phyloP scores from a whole-genome alignment of 1,140 invertebrate genomes.

The Colletes latitarsis region DNA sequence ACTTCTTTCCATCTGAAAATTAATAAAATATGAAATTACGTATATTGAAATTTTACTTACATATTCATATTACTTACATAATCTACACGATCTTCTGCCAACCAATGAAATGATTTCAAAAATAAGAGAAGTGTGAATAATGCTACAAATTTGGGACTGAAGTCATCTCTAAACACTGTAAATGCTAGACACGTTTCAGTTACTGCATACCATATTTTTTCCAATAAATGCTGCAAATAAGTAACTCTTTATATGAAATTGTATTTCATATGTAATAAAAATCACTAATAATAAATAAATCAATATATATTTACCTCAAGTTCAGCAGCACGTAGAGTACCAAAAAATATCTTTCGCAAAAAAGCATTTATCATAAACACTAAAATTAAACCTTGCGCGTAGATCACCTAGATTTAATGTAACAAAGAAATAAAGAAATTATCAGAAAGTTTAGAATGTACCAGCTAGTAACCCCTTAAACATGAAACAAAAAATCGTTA shows the following conservation, averaged over 20 bases:
- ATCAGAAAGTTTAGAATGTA: background rate
- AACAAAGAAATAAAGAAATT: background rate
- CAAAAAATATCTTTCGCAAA: constrained; percentile 98
- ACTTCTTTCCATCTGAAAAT: constrained; percentile 97
- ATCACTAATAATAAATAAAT: constrained; percentile 20
- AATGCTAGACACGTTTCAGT: constrained; percentile 99
- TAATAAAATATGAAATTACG: constrained; percentile 15
- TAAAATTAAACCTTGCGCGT: constrained; percentile 98
- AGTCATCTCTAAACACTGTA: constrained; percentile 99
- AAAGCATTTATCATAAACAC: constrained; percentile 97
- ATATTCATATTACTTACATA: constrained; percentile 89
- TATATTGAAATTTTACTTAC: background rate
- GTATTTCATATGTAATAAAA: constrained; percentile 7
- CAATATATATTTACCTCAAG: constrained; percentile 89
- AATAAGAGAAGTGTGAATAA: constrained; percentile 98
- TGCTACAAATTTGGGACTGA: constrained; percentile 99
- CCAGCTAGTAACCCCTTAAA: background rate
- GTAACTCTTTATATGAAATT: background rate
- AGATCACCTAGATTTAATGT: constrained; percentile 93
- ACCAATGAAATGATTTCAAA: constrained; percentile 99
- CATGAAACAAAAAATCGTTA: background rate
- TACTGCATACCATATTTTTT: constrained; percentile 99
- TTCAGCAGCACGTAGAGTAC: constrained; percentile 97
- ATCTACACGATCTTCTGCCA: constrained; percentile 99
- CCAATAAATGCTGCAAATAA: constrained; percentile 95